phyloP scores from a whole-genome alignment of 2,113 vertebrate genomes.

The Sminthopsis crassicaudata region DNA sequence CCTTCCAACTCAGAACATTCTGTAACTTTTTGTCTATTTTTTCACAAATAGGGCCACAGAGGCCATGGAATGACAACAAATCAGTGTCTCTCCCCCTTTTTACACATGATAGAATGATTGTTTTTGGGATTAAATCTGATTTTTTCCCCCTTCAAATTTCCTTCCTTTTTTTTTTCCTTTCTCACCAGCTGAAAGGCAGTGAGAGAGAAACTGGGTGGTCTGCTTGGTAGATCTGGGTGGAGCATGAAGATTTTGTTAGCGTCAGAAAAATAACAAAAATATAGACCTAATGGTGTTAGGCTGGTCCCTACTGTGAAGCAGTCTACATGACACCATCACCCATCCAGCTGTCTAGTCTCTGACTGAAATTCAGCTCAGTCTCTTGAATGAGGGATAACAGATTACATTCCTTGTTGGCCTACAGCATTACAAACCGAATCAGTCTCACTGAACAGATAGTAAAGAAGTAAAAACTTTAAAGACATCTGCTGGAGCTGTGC shows the following conservation, averaged over 20 bases:
- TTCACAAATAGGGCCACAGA: neutral
- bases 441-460: neutral
- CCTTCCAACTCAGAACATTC: neutral
- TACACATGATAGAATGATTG: neutral
- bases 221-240: neutral
- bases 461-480: neutral
- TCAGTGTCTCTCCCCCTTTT: neutral
- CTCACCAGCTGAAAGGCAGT: neutral
- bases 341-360: neutral
- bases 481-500: neutral
- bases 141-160: neutral
- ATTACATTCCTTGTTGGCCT: neutral
- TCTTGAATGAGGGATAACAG: neutral
- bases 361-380: neutral
- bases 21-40: neutral
- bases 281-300: neutral
- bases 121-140: neutral
- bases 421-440: neutral
- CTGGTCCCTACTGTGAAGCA: neutral
- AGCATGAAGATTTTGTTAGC: neutral
- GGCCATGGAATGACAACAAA: neutral
- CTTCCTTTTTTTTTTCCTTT: neutral
- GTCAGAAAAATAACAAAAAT: constrained; percentile 8
- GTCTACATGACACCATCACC: neutral
- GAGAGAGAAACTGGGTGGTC: neutral